A percentile compares a stretch with the other conserved stretches of the same genome.
Conservation (phyloP, 2,888 invertebrate genomes). For the Leptinotarsa juncta region DNA sequence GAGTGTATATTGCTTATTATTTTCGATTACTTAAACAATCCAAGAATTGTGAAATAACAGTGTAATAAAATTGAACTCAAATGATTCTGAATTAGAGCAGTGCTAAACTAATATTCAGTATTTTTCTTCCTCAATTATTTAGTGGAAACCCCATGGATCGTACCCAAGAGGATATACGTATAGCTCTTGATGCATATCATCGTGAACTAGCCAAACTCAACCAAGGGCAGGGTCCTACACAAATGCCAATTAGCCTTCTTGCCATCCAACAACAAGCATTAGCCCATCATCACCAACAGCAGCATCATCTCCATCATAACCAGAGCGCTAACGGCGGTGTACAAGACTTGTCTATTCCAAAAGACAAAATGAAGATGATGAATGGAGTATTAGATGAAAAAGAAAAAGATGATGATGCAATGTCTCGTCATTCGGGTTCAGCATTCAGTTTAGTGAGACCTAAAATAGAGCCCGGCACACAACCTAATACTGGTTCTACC, state of each 20-base stretch:
- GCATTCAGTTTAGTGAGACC: conserved; percentile 91
- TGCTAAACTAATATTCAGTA: conserved; percentile 73
- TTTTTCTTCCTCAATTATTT: conserved; percentile 88
- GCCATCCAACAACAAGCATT: conserved; percentile 84
- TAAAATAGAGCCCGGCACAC: conserved; percentile 81
- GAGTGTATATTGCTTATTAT: conserved; percentile 57
- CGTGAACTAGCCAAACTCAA: conserved; percentile 92
- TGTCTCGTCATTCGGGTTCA: conserved; percentile 80
- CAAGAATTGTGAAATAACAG: neutral
- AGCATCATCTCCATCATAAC: conserved; percentile 66
- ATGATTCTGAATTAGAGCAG: conserved; percentile 49
- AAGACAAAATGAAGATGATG: conserved; percentile 77
- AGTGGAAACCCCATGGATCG: conserved; percentile 73
- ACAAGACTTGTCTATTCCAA: conserved; percentile 88
- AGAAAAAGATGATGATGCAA: conserved; percentile 70
- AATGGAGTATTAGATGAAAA: conserved; percentile 72
- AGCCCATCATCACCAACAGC: conserved; percentile 65
- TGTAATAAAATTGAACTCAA: neutral
- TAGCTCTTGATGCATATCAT: conserved; percentile 92
- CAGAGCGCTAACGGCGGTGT: conserved; percentile 75
- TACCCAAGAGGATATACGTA: conserved; percentile 88
- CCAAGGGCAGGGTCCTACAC: conserved; percentile 66
- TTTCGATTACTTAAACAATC: neutral
- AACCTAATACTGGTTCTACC: conserved; percentile 79
- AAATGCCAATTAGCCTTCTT: conserved; percentile 72